phyloP scores from a whole-genome alignment of 2,888 invertebrate genomes.

The Caenorhabditis uteleia region DNA sequence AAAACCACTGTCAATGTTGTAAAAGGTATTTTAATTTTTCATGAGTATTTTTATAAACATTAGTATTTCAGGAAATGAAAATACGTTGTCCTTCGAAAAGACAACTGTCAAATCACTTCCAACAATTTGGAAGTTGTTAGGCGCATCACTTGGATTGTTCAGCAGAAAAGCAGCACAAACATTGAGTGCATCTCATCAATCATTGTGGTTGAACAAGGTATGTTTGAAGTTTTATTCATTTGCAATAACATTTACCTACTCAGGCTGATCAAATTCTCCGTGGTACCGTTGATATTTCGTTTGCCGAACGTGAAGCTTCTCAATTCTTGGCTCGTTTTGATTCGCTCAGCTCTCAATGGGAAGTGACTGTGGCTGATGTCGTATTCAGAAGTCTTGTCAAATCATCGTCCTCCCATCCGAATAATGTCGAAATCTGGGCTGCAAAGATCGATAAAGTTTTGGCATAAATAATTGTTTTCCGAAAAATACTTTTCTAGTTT shows the following conservation, averaged over 20 bases:
- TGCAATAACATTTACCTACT: neutral
- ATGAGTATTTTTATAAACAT: neutral
- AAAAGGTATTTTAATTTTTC: slow-evolving; percentile 5
- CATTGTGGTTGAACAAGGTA: slow-evolving; percentile 42
- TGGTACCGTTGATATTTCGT: slow-evolving; percentile 8
- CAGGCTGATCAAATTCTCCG: slow-evolving; percentile 18
- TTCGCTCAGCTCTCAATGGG: slow-evolving; percentile 46
- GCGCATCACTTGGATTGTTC: slow-evolving; percentile 41
- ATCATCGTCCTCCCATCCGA: slow-evolving; percentile 18
- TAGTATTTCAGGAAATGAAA: slow-evolving; percentile 2
- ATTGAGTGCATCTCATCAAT: slow-evolving; percentile 42
- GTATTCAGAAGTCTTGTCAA: slow-evolving; percentile 39
- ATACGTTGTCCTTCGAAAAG: slow-evolving; percentile 8
- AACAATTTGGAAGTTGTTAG: slow-evolving; percentile 34
- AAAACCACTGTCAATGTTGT: slow-evolving; percentile 30
- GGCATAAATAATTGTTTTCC: slow-evolving; percentile 2
- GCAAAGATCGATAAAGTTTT: slow-evolving; percentile 34
- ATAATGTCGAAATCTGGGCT: slow-evolving; percentile 53
- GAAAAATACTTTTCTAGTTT: neutral
- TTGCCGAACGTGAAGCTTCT: slow-evolving; percentile 33
- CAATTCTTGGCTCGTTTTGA: slow-evolving; percentile 55
- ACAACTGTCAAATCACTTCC: slow-evolving; percentile 7
- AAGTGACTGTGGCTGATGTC: slow-evolving; percentile 35
- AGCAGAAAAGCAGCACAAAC: slow-evolving; percentile 36
- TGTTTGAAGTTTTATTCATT: neutral